phyloP scores from a whole-genome alignment of 2,888 invertebrate genomes.

The Pteria penguin region DNA sequence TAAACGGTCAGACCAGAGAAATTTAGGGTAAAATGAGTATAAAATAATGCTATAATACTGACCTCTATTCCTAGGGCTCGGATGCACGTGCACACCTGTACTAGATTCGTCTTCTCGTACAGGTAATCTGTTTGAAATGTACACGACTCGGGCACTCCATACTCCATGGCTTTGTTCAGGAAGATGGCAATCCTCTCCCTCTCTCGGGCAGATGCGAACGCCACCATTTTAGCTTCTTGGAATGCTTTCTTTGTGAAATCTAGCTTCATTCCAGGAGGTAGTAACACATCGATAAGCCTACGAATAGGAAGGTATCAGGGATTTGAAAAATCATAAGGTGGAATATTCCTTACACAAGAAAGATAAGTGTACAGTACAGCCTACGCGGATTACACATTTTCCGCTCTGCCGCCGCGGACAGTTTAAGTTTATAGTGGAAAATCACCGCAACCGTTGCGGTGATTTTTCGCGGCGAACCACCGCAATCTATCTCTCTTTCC shows the following conservation, averaged over 20 bases:
- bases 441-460: too few relatives aligned
- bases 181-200: conserved; percentile 67
- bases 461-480: too few relatives aligned
- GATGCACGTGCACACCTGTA: conserved; percentile 70
- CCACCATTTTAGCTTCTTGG: conserved; percentile 54
- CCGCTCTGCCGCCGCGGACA: too few relatives aligned
- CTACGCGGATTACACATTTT: too few relatives aligned
- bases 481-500: too few relatives aligned
- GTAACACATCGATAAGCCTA: conserved; percentile 60
- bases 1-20: too few relatives aligned
- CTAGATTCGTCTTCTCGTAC: conserved; percentile 70
- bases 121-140: conserved; percentile 72
- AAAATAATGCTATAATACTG: conserved; percentile 28
- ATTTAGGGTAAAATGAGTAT: too few relatives aligned
- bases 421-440: too few relatives aligned
- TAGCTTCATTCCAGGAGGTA: conserved; percentile 54
- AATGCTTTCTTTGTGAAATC: conserved; percentile 61
- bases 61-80: conserved; percentile 73
- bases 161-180: conserved; percentile 59
- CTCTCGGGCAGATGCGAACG: conserved; percentile 62
- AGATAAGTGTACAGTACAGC: too few relatives aligned
- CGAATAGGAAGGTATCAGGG: too few relatives aligned
- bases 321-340: too few relatives aligned
- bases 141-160: conserved; percentile 63
- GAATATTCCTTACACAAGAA: too few relatives aligned